Evolutionary conservation across 53 echinoderm and acorn worm species (phyloP).

Genomic region (Arbacia lixula): DNA sequence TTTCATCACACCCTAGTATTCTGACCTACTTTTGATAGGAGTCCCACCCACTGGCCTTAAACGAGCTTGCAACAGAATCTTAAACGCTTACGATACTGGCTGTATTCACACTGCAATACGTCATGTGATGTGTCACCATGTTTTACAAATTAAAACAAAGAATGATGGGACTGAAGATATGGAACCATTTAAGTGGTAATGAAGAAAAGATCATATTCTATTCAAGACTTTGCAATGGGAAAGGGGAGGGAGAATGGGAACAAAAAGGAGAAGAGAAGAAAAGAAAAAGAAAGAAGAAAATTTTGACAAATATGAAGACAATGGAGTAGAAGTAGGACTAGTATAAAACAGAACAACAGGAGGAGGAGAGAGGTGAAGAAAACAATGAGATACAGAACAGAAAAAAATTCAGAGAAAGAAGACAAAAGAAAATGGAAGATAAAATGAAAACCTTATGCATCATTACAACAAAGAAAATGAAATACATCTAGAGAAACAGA

Average conservation of each 20-base stretch:
- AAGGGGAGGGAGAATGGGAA: no score
- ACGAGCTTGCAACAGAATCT: constrained; percentile 14
- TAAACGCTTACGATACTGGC: background rate
- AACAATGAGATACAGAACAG: background rate
- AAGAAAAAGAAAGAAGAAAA: background rate
- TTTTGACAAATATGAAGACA: no score
- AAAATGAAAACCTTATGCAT: background rate
- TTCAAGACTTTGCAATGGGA: no score
- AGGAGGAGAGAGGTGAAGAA: background rate
- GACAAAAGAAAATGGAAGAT: background rate
- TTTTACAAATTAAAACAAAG: no score
- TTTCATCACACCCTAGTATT: constrained; percentile 18
- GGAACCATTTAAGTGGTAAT: no score
- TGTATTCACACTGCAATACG: background rate
- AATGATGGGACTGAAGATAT: no score
- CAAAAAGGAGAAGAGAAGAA: background rate
- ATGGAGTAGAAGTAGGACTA: background rate
- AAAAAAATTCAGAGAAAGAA: background rate
- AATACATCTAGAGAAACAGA: no score
- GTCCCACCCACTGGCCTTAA: constrained; percentile 36
- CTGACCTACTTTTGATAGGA: constrained; percentile 35
- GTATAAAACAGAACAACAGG: background rate
- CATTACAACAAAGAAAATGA: no score
- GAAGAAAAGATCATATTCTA: no score
- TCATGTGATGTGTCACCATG: no score